phyloP scores from a whole-genome alignment of 1,140 invertebrate species.

The Danaus melanippus region DNA sequence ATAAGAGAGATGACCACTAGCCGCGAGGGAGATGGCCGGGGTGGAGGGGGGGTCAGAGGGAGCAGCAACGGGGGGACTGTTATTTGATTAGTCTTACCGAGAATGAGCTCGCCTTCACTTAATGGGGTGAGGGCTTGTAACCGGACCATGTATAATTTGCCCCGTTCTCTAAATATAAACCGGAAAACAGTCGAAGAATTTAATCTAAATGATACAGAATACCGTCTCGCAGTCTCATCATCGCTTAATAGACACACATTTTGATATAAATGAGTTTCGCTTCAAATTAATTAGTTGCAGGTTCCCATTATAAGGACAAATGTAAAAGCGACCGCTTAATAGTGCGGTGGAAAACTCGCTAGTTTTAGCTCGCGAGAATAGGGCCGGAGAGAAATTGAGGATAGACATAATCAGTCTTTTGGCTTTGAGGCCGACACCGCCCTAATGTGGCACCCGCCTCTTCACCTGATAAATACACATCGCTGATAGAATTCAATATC shows the following conservation, averaged over 20 bases:
- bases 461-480: slow-evolving; percentile 63
- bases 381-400: slow-evolving; percentile 68
- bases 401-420: slow-evolving; percentile 72
- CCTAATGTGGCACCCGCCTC: slow-evolving; percentile 61
- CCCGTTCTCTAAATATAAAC: slow-evolving; percentile 39
- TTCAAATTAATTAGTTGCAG: slow-evolving; percentile 71
- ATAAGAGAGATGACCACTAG: slow-evolving; percentile 71
- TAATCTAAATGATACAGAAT: slow-evolving; percentile 26
- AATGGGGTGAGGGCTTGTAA: slow-evolving; percentile 69
- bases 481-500: slow-evolving; percentile 63
- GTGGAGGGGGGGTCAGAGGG: slow-evolving; percentile 30
- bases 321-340: slow-evolving; percentile 71
- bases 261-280: slow-evolving; percentile 69
- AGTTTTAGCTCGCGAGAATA: slow-evolving; percentile 71
- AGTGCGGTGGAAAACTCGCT: slow-evolving; percentile 70
- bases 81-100: slow-evolving; percentile 72
- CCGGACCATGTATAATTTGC: slow-evolving; percentile 65
- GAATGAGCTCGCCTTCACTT: slow-evolving; percentile 68
- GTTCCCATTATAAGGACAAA: slow-evolving; percentile 72
- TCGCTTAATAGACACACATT: slow-evolving; percentile 67
- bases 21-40: slow-evolving; percentile 62
- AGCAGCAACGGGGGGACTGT: slow-evolving; percentile 61
- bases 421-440: slow-evolving; percentile 65
- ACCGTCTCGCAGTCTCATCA: slow-evolving; percentile 45
- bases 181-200: slow-evolving; percentile 23